A percentile compares a stretch with the other conserved stretches of the same genome.
These are phyloP conservation scores for Onchidella celtica DNA, from an alignment of 2,888 invertebrate genomes.

Conservation along the genomic window DNA sequence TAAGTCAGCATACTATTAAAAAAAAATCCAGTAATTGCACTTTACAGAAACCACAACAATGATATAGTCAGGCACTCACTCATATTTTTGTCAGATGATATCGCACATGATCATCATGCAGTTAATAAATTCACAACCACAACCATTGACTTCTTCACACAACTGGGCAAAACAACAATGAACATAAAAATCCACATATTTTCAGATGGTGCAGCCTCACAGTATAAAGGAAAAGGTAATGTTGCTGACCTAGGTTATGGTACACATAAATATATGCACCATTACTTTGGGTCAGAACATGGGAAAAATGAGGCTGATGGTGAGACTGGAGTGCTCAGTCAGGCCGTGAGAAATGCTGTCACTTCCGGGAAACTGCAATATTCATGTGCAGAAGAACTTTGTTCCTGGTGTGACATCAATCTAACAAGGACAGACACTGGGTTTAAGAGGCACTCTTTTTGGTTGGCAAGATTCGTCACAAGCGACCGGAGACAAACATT, in stretches of 20 bases:
- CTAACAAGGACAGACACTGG: background rate
- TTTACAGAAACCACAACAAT: background rate
- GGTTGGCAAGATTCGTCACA: background rate
- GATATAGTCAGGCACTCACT: background rate
- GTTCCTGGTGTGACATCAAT: background rate
- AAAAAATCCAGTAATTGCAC: slow-evolving; percentile 10
- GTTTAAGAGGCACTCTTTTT: background rate
- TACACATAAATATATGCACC: background rate
- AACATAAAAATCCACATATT: background rate
- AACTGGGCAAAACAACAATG: background rate
- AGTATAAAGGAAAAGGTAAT: slow-evolving; percentile 15
- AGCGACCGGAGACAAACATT: background rate
- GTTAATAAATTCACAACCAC: background rate
- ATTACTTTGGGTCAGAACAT: slow-evolving; percentile 37
- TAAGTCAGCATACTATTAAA: slow-evolving; percentile 13
- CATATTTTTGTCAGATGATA: slow-evolving; percentile 26
- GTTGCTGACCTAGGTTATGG: background rate
- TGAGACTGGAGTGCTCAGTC: slow-evolving; percentile 28
- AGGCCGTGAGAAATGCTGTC: slow-evolving; percentile 10
- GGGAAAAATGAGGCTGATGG: slow-evolving; percentile 39
- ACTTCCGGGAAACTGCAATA: background rate
- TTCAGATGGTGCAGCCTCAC: slow-evolving; percentile 18
- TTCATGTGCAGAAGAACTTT: background rate
- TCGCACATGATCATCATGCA: slow-evolving; percentile 24
- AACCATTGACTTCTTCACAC: background rate